Percentiles rank a stretch among this genome's conserved stretches.
Evolutionary conservation across 2,888 invertebrate genomes (phyloP).

Genomic region (Nowickia ferox): DNA sequence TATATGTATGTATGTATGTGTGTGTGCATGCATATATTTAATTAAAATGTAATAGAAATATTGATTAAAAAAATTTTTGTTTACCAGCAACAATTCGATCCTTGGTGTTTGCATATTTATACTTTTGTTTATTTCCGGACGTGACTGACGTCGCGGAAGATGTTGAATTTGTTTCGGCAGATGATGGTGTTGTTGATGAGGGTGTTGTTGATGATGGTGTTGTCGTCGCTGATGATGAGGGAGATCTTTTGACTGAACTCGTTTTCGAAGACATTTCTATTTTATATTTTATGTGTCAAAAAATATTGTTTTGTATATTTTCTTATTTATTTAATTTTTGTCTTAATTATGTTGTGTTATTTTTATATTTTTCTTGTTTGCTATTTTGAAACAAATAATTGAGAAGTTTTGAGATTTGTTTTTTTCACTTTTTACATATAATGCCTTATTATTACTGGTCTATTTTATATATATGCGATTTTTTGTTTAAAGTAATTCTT

Average conservation of each 20-base stretch:
- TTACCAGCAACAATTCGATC: constrained; percentile 81
- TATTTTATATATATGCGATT: too few relatives aligned
- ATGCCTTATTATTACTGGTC: too few relatives aligned
- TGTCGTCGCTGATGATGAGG: constrained; percentile 73
- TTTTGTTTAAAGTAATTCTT: too few relatives aligned
- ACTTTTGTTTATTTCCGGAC: constrained; percentile 79
- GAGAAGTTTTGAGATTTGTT: background rate
- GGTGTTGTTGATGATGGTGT: constrained; percentile 73
- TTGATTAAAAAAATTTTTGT: constrained; percentile 40
- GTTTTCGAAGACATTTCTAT: constrained; percentile 76
- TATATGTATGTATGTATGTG: background rate
- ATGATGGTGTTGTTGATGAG: constrained; percentile 56
- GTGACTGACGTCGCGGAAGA: constrained; percentile 69
- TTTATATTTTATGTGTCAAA: constrained; percentile 15
- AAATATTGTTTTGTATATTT: constrained; percentile 49
- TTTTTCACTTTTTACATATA: background rate
- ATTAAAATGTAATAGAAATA: constrained; percentile 10
- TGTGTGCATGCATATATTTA: background rate
- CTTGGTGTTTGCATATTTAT: constrained; percentile 80
- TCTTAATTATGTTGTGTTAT: background rate
- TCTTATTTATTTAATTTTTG: constrained; percentile 34
- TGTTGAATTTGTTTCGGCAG: constrained; percentile 68
- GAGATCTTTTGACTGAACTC: constrained; percentile 77
- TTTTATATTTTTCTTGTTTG: background rate
- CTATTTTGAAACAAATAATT: background rate